A percentile compares a stretch with the other conserved stretches of the same genome.
These are phyloP conservation scores for Linnaemya vulpina DNA, from an alignment of 2,888 invertebrate genomes.

Conservation along the genomic window DNA sequence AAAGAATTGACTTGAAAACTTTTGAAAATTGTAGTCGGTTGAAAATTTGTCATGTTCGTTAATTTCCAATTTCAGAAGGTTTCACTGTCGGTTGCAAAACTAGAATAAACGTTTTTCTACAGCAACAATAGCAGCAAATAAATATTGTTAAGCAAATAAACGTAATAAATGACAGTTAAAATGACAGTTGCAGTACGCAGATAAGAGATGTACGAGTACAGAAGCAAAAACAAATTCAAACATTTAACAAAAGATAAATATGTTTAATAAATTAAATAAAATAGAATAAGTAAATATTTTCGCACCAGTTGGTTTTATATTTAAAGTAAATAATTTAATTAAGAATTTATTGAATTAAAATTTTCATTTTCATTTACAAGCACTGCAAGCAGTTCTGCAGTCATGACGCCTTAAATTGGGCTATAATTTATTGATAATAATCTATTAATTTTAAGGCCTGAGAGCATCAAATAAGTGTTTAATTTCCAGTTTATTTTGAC, in stretches of 20 bases:
- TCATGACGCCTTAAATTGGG: neutral
- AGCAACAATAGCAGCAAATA: neutral
- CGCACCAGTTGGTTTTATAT: neutral
- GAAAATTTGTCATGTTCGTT: too few species aligned
- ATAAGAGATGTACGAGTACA: constrained; percentile 35
- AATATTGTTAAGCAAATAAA: constrained; percentile 48
- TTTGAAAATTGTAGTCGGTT: too few species aligned
- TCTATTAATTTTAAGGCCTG: too few species aligned
- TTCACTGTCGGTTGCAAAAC: neutral
- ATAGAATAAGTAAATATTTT: neutral
- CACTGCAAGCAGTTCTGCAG: neutral
- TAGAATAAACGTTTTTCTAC: neutral
- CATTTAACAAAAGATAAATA: constrained; percentile 24
- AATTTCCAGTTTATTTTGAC: too few species aligned
- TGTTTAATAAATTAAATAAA: neutral
- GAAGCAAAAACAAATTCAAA: constrained; percentile 4
- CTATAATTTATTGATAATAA: too few species aligned
- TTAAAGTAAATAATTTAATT: neutral
- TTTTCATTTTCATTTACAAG: neutral
- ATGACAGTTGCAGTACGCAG: constrained; percentile 60
- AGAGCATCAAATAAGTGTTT: too few species aligned
- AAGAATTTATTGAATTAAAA: neutral
- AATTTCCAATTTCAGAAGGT: too few species aligned
- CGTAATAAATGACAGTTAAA: constrained; percentile 62
- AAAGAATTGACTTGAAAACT: too few species aligned